These are phyloP conservation scores for Hydractinia echinata DNA, from an alignment of 30 jellyfish, hydroid and myxozoan species.

Conservation along the genomic window DNA sequence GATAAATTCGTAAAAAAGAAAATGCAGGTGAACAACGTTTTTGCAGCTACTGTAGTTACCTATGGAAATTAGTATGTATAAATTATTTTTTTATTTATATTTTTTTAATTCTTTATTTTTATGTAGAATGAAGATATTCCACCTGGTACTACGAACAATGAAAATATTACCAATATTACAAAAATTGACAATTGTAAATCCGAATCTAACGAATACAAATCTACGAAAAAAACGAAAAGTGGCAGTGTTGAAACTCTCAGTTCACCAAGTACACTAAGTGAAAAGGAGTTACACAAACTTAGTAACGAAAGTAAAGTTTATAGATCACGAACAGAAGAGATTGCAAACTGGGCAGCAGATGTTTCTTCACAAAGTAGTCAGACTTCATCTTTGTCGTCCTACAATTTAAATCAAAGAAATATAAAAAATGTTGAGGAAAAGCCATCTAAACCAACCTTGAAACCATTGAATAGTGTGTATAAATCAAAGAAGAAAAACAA, in stretches of 20 bases:
- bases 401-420: neutral
- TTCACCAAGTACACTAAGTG: neutral
- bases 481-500: neutral
- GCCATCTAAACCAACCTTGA: neutral
- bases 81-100: too few relatives aligned
- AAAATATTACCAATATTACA: too few relatives aligned
- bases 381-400: neutral
- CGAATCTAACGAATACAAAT: too few relatives aligned
- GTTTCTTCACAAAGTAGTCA: neutral
- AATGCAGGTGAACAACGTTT: too few relatives aligned
- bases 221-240: too few relatives aligned
- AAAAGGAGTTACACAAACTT: neutral
- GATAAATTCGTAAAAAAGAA: neutral
- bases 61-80: too few relatives aligned
- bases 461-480: neutral
- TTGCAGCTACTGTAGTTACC: too few relatives aligned
- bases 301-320: neutral
- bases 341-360: slow-evolving; percentile 23
- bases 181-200: too few relatives aligned
- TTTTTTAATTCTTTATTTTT: too few relatives aligned
- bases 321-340: neutral
- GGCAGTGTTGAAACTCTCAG: too few relatives aligned
- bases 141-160: too few relatives aligned
- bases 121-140: too few relatives aligned
- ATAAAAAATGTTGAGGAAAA: neutral